Evolutionary conservation across 1,140 invertebrate genomes (phyloP).

Genomic region (Aporrectodea caliginosa): DNA sequence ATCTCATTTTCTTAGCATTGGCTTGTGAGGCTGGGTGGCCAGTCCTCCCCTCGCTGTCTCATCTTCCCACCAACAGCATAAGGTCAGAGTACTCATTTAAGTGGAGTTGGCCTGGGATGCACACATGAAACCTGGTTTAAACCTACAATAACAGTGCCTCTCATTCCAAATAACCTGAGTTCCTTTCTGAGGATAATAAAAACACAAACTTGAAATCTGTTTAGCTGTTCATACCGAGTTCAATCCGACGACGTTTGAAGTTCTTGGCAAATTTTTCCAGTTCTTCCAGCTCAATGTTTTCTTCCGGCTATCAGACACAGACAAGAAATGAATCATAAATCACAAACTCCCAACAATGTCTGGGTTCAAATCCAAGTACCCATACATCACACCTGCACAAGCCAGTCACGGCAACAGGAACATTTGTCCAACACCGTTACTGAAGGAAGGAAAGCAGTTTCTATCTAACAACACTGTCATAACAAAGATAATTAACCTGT

Average conservation of each 20-base stretch:
- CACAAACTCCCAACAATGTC: not conserved
- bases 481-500: too few species aligned
- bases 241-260: constrained; percentile 97
- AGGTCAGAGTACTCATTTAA: too few species aligned
- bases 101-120: too few species aligned
- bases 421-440: not conserved
- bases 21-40: too few species aligned
- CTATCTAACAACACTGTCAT: not conserved
- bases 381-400: not conserved
- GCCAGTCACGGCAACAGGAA: not conserved
- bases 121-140: too few species aligned
- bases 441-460: not conserved
- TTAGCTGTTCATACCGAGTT: constrained; percentile 66
- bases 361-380: not conserved
- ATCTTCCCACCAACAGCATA: too few species aligned
- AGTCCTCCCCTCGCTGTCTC: too few species aligned
- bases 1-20: too few species aligned
- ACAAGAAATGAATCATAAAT: not conserved
- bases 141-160: too few species aligned
- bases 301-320: constrained; percentile 39
- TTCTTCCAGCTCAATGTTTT: constrained; percentile 79
- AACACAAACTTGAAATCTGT: too few species aligned
- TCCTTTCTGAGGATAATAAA: too few species aligned
- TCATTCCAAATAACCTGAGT: too few species aligned
- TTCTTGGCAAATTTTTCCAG: constrained; percentile 98